Evolutionary conservation across 1,140 invertebrate genomes (phyloP), one percentile per base, ranked within the genome.

Genomic region (Wiebesia pumilae): DNA sequence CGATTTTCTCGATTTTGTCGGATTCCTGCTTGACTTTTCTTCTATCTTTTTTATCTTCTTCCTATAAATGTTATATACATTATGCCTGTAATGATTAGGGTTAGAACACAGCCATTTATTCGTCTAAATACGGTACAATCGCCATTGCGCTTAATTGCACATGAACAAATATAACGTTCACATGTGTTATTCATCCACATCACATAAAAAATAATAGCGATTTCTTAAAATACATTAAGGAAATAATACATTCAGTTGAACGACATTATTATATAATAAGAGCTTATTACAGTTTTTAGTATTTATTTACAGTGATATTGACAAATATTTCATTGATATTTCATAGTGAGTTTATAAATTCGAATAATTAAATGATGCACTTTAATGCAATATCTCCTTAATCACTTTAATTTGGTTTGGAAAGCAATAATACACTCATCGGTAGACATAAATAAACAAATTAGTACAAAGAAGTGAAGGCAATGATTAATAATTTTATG

Each of bases 21-120:
- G 75, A 71, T 78, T 87, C 81, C 88, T 89, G 90, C 89, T 90
- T 95, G 94, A 95, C 93, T 95, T 95, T 96, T 94, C 95, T 95
- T 93, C 94, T 94, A 91, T 94, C 94, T 94, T 94, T 96, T 96
- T 96, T 95, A 92, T 95, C 95, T 94, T 95, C 95, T 93, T 95
- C 95, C 94, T 95, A 95, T 92, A 95, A 95, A 91, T 90, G 89
- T 92, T 91, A 92, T 90, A 94, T 89, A 93, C 89, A 93, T 89
- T 89, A 90, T 90, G 86, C 51, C 43, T 87, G 81, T 81, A 86
- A 86, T 86, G 24, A 79, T 82, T 38, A 83, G 73, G 73, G 73
- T 86, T 82, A 86, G 40, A 77, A 54, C 35, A 83, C 33, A 83
- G 40, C 80, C 81, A 78, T 83, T 79, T 71, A 58, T 69, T 82